phyloP scores from a whole-genome alignment of 2,797 vertebrate species.

The Manis pentadactyla region DNA sequence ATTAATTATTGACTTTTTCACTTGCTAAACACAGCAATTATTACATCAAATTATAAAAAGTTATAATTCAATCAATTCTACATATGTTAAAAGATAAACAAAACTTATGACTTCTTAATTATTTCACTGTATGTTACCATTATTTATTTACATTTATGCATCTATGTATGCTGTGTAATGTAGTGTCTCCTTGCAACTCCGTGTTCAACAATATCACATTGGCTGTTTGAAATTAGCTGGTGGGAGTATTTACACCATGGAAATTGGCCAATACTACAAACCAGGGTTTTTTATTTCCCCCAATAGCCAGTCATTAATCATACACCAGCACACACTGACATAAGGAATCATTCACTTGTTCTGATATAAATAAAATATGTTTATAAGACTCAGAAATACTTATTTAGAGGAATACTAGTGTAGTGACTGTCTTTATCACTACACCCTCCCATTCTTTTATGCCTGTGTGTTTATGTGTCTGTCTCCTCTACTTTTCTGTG shows the following conservation, averaged over 20 bases:
- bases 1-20: not conserved
- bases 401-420: not conserved
- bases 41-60: not conserved
- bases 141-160: too few species aligned
- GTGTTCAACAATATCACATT: not conserved
- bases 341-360: not conserved
- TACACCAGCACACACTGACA: not conserved
- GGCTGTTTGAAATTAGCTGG: not conserved
- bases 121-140: not conserved
- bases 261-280: not conserved
- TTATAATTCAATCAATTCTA: not conserved
- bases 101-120: not conserved
- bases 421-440: not conserved
- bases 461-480: not conserved
- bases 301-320: not conserved
- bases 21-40: not conserved
- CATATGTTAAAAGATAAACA: not conserved
- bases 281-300: not conserved
- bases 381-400: not conserved
- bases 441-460: not conserved
- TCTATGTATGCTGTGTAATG: rapidly evolving
- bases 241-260: not conserved
- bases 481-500: not conserved
- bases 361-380: not conserved
- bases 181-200: not conserved